Base-by-base conservation (phyloP, 1,140 invertebrate genomes). In the Drosophila equinoxialis region DNA sequence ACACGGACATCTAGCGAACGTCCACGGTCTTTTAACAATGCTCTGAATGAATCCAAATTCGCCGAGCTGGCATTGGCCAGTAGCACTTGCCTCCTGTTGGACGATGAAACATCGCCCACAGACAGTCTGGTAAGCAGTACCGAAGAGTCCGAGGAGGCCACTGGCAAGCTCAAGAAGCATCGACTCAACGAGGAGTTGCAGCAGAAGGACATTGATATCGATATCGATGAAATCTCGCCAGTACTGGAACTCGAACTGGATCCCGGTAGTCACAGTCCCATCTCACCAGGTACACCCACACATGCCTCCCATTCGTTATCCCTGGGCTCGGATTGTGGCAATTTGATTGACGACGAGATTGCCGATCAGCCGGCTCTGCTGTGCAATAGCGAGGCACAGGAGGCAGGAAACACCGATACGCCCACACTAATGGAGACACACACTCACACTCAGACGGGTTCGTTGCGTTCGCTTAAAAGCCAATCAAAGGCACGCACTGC, bases 271-370 rank as follows among this genome's bases (percentile, higher is more conserved):
- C 58, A 80, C 59, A 37, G 93, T 41, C 93, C 93, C 14, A 94
- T 95, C 41, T 94, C 94, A 41, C 95, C 96, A 0, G 95, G 95
- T 7, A 96, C 96, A 0, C 96, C 96, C 1, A 96, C 95, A 1
- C 96, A 96, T 69, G 95, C 95, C 1, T 96, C 96, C 0, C 96
- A 95, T 69, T 96, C 96, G 0, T 91, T 96, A 1, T 96, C 95
- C 0, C 94, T 96, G 64, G 84, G 83, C 0, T 94, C 94, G 5
- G 94, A 95, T 68, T 95, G 95, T 55, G 95, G 95, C 45, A 93
- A 95, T 65, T 94, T 96, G 48, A 96, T 97, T 71, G 97, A 98
- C 84, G 97, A 98, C 80, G 97, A 98, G 92, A 98, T 98, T 57
- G 96, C 96, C 10, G 97, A 98, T 92, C 97, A 98, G 90, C 97